Evolutionary conservation across 2,797 vertebrate species (phyloP), one percentile per base, ranked within the genome.

Genomic region (Siniperca undulata): DNA sequence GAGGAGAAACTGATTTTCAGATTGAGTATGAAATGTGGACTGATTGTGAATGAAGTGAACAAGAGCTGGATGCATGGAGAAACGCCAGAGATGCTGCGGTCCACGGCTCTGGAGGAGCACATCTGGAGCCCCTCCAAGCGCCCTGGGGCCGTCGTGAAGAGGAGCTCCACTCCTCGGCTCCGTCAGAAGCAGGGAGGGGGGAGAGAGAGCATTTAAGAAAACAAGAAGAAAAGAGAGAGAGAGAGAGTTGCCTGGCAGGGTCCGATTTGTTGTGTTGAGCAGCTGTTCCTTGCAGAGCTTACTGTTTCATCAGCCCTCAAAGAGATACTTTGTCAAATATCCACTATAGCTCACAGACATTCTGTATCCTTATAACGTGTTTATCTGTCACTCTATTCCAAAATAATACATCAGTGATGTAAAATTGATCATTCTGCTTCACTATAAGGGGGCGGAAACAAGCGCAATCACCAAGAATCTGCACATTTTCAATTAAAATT

Each of bases 101-200:
- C 78, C 79, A 60, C 44, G 20, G 77, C 70, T 81, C 59, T 73
- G 82, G 85, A 93, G 88, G 67, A 86, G 76, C 89, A 94, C 94
- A 95, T 95, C 93, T 95, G 94, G 93, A 94, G 60, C 82, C 55
- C 70, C 88, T 93, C 92, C 92, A 93, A 87, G 86, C 86, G 82
- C 92, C 93, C 88, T 4, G 60, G 74, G 88, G 92, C 80, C 68
- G 79, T 86, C 76, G 66, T 84, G 82, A 55, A 87, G 82, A 91
- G 82, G 86, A 91, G 86, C 83, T 70, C 68, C 83, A 50, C 82
- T 92, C 86, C 69, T 46, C 27, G 4, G 52, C 72, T 76, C 70
- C 3, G 12, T 82, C 81, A 85, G 72, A 81, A 58, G 81, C 77
- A 58, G 66, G 11, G 17, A 71, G 20, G 38, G 16, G 74, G 53